Evolutionary conservation across 2,888 invertebrate species (phyloP), one percentile per base, ranked within the genome.

Genomic region (Drosophila anomelani): DNA sequence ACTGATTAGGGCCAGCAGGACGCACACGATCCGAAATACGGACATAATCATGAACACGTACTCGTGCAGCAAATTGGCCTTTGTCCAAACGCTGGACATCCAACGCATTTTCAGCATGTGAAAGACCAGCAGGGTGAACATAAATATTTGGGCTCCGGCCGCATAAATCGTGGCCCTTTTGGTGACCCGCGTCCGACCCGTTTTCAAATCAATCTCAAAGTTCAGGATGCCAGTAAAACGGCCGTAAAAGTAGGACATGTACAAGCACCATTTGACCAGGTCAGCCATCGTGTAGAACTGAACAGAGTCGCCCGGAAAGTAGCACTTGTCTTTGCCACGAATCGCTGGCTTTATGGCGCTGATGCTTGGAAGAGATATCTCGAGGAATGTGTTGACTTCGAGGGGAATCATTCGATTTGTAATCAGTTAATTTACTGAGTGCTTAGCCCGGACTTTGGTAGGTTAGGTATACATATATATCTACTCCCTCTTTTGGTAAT

Each of bases 181-280:
- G 0, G 74, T 79, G n/a, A 39, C 15, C 0, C 54, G 57, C 1
- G 82, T 41, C 9, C 67, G 34, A 3, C 80, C 83, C 12, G 77
- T 62, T 9, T 9, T 9, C 0, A 62, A 10, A 29, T 88, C 80
- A 9, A 88, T 63, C 47, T 85, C 58, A 39, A 81, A 87, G 47
- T 79, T 85, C 1, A 85, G 26, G 2, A 66, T 23, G 5, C 85
- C 88, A 4, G 60, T 39, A 2, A 61, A 12, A 1, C 71, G 71
- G 2, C 61, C 70, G 26, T 69, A 85, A 15, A 57, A 66, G 13
- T 82, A 85, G 8, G 41, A 17, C 12, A 55, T 10, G 15, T 61
- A 51, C 15, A 80, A 32, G 15, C 47, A 74, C 54, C 54, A 68
- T 44, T 55, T 53, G 20, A 77, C 78, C 39, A 70, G 26, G 56